Percentiles rank a stretch among this genome's conserved stretches.
Evolutionary conservation across 1,140 invertebrate genomes (phyloP).

Genomic region (Notospermus geniculatus): DNA sequence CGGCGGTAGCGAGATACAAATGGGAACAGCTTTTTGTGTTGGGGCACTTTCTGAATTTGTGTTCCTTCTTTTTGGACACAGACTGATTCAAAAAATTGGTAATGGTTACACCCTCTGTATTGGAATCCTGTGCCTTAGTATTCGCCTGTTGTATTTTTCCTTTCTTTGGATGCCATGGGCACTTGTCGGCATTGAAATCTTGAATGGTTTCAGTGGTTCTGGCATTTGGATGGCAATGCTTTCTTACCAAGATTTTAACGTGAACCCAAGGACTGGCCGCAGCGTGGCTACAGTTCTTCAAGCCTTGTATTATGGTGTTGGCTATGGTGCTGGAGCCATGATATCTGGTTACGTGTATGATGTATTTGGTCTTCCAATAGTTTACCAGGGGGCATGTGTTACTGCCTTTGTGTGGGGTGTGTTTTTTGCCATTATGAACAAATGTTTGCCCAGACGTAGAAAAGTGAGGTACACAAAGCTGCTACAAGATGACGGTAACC

Average conservation of each 20-base stretch:
- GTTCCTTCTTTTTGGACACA: slow-evolving; percentile 40
- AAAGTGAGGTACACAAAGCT: slow-evolving; percentile 41
- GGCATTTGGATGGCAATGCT: slow-evolving; percentile 48
- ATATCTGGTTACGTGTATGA: slow-evolving; percentile 41
- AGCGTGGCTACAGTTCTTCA: slow-evolving; percentile 43
- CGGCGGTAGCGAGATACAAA: slow-evolving; percentile 36
- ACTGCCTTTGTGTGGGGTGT: slow-evolving; percentile 36
- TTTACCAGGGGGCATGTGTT: slow-evolving; percentile 37
- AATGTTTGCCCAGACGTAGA: slow-evolving; percentile 34
- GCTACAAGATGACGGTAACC: slow-evolving; percentile 30
- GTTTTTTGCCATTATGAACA: slow-evolving; percentile 34
- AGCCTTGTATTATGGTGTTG: slow-evolving; percentile 47
- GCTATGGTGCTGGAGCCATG: slow-evolving; percentile 40
- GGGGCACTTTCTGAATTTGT: slow-evolving; percentile 42
- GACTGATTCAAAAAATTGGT: slow-evolving; percentile 37
- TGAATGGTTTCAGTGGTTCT: slow-evolving; percentile 46
- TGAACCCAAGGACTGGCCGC: slow-evolving; percentile 40
- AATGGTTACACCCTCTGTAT: slow-evolving; percentile 34
- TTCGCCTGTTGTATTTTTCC: slow-evolving; percentile 40
- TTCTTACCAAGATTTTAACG: slow-evolving; percentile 42
- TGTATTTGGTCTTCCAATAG: slow-evolving; percentile 30
- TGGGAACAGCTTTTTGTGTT: slow-evolving; percentile 42
- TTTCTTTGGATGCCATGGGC: slow-evolving; percentile 43
- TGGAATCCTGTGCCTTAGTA: slow-evolving; percentile 31
- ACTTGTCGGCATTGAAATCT: slow-evolving; percentile 39